Percentiles rank a stretch among this genome's conserved stretches.
Evolutionary conservation across 2,888 invertebrate genomes (phyloP).

Genomic region (Diplazon laetatorius): DNA sequence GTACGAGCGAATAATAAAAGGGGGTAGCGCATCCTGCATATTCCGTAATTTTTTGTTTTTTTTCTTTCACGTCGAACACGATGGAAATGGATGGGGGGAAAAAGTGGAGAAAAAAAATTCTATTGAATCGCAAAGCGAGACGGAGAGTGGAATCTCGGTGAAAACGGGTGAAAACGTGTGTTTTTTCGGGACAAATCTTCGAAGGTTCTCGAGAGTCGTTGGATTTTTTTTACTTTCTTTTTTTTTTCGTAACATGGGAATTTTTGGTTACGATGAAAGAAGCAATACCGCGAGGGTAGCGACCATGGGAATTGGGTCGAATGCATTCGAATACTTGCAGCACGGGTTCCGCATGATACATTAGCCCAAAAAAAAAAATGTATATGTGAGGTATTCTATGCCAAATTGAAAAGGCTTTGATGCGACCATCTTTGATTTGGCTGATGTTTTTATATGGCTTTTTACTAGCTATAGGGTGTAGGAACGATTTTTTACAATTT

Average conservation of each 20-base stretch:
- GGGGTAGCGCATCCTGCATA: slow-evolving; percentile 80
- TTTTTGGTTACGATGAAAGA: slow-evolving; percentile 42
- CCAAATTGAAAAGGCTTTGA: no score
- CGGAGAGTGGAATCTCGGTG: slow-evolving; percentile 60
- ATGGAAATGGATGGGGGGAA: slow-evolving; percentile 54
- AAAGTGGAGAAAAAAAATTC: slow-evolving; percentile 53
- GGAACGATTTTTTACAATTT: no score
- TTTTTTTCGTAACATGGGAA: slow-evolving; percentile 81
- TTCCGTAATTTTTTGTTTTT: slow-evolving; percentile 78
- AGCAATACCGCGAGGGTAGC: neutral
- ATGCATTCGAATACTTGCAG: neutral
- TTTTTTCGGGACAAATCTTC: slow-evolving; percentile 77
- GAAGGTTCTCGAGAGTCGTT: slow-evolving; percentile 77
- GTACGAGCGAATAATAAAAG: slow-evolving; percentile 65
- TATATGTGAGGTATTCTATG: neutral
- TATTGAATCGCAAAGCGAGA: slow-evolving; percentile 65
- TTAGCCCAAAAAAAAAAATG: neutral
- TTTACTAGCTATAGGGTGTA: no score
- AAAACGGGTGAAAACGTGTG: slow-evolving; percentile 77
- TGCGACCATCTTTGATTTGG: no score
- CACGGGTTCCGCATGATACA: no score
- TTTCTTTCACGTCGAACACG: slow-evolving; percentile 76
- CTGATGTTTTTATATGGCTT: no score
- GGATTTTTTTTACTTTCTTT: slow-evolving; percentile 48
- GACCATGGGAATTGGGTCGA: slow-evolving; percentile 30